A percentile compares a stretch with the other conserved stretches of the same genome.
Conservation (phyloP, 2,797 vertebrate genomes). For the Rachycentron canadum region DNA sequence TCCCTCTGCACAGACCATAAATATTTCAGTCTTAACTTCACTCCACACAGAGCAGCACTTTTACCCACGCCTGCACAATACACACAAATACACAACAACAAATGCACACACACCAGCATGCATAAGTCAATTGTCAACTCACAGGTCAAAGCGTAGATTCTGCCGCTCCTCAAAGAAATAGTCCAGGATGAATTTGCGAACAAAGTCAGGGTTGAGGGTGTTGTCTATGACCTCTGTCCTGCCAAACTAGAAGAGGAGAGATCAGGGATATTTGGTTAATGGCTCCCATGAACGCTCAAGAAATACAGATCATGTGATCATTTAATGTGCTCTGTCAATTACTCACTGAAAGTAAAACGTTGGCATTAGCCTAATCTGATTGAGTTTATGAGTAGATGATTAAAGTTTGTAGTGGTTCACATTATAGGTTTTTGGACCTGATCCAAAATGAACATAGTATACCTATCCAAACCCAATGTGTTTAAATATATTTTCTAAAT, state of each 20-base stretch:
- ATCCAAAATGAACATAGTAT: too few relatives aligned
- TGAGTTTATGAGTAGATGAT: too few relatives aligned
- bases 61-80: conserved; percentile 28
- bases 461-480: too few relatives aligned
- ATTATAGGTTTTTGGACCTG: too few relatives aligned
- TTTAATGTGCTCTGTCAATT: too few relatives aligned
- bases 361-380: too few relatives aligned
- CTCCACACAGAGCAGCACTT: conserved; percentile 51
- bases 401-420: too few relatives aligned
- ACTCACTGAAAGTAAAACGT: too few relatives aligned
- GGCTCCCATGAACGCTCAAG: background rate
- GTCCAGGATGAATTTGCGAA: conserved; percentile 97
- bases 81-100: conserved; percentile 12
- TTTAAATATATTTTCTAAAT: too few relatives aligned
- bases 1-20: conserved; percentile 60
- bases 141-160: conserved; percentile 98
- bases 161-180: conserved; percentile 99
- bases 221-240: conserved; percentile 99
- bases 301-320: too few relatives aligned
- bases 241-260: conserved; percentile 87
- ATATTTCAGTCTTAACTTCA: conserved; percentile 73
- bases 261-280: background rate
- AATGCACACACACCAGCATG: conserved; percentile 17
- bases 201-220: conserved; percentile 98
- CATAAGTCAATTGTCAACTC: conserved; percentile 79